A percentile compares a stretch with the other conserved stretches of the same genome.
Evolutionary conservation across 2,113 vertebrate genomes (phyloP).

Genomic region (Patagioenas fasciata): DNA sequence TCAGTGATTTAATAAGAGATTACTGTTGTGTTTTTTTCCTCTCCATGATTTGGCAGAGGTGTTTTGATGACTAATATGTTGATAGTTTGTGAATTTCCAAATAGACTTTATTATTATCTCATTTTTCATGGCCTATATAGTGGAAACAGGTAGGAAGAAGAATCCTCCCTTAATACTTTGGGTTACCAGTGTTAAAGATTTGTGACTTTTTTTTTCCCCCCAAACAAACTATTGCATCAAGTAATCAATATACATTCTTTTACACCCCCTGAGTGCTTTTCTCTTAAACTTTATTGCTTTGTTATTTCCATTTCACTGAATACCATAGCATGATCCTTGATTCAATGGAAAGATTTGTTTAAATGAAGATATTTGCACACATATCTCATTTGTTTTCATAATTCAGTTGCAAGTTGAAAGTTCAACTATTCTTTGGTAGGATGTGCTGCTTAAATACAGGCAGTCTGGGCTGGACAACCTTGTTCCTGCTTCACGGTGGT

Average conservation of each 20-base stretch:
- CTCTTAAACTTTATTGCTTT: background rate
- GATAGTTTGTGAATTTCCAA: background rate
- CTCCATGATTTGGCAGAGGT: background rate
- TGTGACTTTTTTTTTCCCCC: background rate
- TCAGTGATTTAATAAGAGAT: background rate
- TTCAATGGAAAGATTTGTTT: background rate
- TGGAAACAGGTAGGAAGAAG: background rate
- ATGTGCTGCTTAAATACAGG: background rate
- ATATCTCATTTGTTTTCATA: background rate
- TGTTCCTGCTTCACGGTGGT: background rate
- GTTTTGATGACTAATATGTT: background rate
- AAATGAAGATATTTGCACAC: background rate
- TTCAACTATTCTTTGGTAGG: background rate
- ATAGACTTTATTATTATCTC: background rate
- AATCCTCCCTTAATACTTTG: background rate
- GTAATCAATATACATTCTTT: background rate
- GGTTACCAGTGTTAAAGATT: background rate
- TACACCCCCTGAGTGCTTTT: background rate
- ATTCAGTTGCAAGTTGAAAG: background rate
- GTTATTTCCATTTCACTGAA: background rate
- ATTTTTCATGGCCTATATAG: background rate
- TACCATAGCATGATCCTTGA: background rate
- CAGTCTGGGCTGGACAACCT: background rate
- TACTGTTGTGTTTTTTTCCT: background rate
- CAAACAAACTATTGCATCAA: background rate